Percentiles rank a stretch among this genome's conserved stretches.
phyloP scores from a whole-genome alignment of 2,113 vertebrate genomes.

The Aptenodytes forsteri region DNA sequence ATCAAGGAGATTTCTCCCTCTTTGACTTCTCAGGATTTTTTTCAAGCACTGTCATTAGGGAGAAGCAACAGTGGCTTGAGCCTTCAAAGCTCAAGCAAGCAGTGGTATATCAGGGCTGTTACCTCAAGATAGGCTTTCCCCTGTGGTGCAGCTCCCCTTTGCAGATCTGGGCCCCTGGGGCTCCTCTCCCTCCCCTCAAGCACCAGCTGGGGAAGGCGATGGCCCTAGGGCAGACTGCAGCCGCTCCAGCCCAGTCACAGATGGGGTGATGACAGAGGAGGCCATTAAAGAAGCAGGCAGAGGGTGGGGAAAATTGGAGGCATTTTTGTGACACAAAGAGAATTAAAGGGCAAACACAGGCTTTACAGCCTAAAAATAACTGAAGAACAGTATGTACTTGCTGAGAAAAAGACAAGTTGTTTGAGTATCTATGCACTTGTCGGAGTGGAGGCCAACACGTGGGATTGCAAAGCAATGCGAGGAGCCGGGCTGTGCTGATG shows the following conservation, averaged over 20 bases:
- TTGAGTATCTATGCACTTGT: not conserved
- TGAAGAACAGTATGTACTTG: not conserved
- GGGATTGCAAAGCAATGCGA: accelerated
- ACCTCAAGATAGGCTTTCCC: not conserved
- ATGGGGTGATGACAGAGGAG: not conserved
- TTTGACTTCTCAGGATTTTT: not conserved
- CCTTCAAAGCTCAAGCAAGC: not conserved
- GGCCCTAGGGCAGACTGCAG: not conserved
- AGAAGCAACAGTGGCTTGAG: not conserved
- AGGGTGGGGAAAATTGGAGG: not conserved
- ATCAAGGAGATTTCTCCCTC: not conserved
- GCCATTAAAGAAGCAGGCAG: not conserved
- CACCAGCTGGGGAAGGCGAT: not conserved
- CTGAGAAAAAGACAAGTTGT: not conserved
- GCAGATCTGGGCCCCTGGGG: accelerated
- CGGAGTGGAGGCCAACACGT: accelerated
- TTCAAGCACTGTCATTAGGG: not conserved
- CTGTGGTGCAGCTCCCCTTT: not conserved
- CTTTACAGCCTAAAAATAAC: not conserved
- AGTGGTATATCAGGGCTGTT: not conserved
- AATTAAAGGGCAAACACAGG: not conserved
- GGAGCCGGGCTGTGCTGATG: not conserved
- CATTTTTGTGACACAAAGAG: not conserved
- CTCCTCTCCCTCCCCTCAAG: not conserved
- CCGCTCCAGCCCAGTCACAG: accelerated